Evolutionary conservation across 1,140 invertebrate genomes (phyloP).

Genomic region (Chelonus insularis): DNA sequence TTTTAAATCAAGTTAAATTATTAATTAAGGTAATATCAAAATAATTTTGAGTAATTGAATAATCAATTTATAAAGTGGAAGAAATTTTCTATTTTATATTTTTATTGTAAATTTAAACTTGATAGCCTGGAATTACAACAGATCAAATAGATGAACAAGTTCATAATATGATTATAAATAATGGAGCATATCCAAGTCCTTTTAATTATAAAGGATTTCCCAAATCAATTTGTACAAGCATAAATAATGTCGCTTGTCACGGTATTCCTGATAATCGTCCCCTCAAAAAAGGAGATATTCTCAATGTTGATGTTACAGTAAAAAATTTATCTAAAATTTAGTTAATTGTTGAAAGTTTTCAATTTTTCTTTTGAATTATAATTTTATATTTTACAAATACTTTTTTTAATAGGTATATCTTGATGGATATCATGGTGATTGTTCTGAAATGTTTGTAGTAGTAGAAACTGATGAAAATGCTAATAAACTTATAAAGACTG

Average conservation of each 20-base stretch:
- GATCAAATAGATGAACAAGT: slow-evolving; percentile 82
- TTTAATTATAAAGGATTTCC: slow-evolving; percentile 85
- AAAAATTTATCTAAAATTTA: too few species aligned
- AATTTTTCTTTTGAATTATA: background rate
- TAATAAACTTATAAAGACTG: slow-evolving; percentile 68
- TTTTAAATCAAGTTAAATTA: too few species aligned
- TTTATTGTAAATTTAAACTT: too few species aligned
- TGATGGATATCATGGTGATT: slow-evolving; percentile 91
- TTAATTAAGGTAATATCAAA: too few species aligned
- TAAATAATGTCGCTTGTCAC: slow-evolving; percentile 94
- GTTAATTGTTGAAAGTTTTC: too few species aligned
- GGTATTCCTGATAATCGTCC: slow-evolving; percentile 88
- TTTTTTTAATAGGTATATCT: slow-evolving; percentile 71
- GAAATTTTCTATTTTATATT: too few species aligned
- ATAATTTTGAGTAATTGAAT: too few species aligned
- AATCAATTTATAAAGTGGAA: too few species aligned
- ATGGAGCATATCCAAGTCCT: slow-evolving; percentile 87
- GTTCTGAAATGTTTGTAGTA: slow-evolving; percentile 83
- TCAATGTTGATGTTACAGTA: slow-evolving; percentile 92
- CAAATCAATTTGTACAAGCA: slow-evolving; percentile 92
- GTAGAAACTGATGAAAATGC: slow-evolving; percentile 80
- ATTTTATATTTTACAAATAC: too few species aligned
- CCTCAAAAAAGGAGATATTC: slow-evolving; percentile 82
- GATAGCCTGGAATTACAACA: slow-evolving; percentile 84
- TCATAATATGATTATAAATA: slow-evolving; percentile 71